Evolutionary conservation across 2,113 vertebrate species (phyloP), one percentile per base, ranked within the genome.

Genomic region (Sinocyclocheilus grahami): DNA sequence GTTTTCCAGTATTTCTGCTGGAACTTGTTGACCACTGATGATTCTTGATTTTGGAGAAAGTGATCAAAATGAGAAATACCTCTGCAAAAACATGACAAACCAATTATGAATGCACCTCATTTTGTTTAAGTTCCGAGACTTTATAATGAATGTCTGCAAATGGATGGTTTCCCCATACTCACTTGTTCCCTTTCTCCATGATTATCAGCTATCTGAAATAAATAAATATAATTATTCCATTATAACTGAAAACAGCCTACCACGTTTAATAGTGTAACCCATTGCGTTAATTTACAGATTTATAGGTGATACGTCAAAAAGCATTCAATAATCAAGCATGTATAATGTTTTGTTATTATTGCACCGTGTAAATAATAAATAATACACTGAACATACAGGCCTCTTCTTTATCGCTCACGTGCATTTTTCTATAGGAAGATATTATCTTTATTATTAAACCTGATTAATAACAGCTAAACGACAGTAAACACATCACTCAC

Each of bases 1-100:
- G 98, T 99, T 90, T 97, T 99, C 98, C 98, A 99, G 88, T 97
- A 99, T 80, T 96, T 97, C 94, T 97, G 97, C 87, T 98, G 98
- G 95, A 99, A 97, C 93, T 96, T 98, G 93, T 98, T 99, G 83
- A 99, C 97, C 78, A 99, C 97, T 0, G 98, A 98, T 11, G 97
- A 97, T 89, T 99, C 97, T 83, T 96, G 96, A 89, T 95, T 95
- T 92, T 97, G 96, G 87, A 96, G 93, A 89, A 96, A 96, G 69
- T 96, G 97, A 90, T 96, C 97, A 37, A 97, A 94, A 82, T 97
- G 95, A 76, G 96, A 94, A 91, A 95, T 96, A 87, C 95, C 95
- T 72, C 96, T 96, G 92, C 33, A 86, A 62, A 62, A 22, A 69
- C 46, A 78, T 16, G 62, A 58, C 48, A 2, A 42, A 30, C 9